Percentiles rank a stretch among this genome's conserved stretches.
phyloP scores from a whole-genome alignment of 2,888 invertebrate genomes.

The Leptarthrus brevirostris region DNA sequence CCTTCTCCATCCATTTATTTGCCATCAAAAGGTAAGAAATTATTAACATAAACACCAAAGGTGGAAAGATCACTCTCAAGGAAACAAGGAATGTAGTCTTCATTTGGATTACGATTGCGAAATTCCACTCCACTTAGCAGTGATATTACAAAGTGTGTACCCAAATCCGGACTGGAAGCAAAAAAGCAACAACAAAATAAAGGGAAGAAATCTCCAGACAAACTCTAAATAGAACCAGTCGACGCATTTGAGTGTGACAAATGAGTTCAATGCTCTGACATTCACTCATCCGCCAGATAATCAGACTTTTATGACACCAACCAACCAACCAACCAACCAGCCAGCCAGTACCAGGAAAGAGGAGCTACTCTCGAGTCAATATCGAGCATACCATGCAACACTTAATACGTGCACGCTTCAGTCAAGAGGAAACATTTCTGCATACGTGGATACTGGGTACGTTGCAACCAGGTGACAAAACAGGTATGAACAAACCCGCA shows the following conservation, averaged over 20 bases:
- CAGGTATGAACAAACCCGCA: constrained; percentile 9
- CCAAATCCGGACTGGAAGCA: no score
- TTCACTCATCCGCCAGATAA: constrained; percentile 28
- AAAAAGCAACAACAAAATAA: constrained; percentile 6
- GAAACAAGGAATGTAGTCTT: no score
- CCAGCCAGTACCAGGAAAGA: no score
- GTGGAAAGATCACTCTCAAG: no score
- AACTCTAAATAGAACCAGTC: neutral
- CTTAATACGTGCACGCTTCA: constrained; percentile 10
- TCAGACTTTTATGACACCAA: constrained; percentile 24
- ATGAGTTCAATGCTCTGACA: constrained; percentile 24
- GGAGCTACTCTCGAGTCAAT: no score
- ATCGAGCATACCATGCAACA: neutral
- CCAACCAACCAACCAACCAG: neutral
- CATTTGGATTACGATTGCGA: no score
- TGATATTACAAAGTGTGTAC: no score
- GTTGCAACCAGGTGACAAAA: constrained; percentile 9
- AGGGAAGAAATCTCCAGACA: constrained; percentile 21
- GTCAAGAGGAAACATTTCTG: constrained; percentile 11
- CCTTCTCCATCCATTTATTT: no score
- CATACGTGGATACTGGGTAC: neutral
- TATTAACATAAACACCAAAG: no score
- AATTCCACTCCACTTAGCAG: no score
- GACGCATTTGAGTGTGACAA: constrained; percentile 37
- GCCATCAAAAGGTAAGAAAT: no score